These are phyloP conservation scores for Vanessa atalanta DNA, from an alignment of 1,140 invertebrate genomes.

Conservation along the genomic window DNA sequence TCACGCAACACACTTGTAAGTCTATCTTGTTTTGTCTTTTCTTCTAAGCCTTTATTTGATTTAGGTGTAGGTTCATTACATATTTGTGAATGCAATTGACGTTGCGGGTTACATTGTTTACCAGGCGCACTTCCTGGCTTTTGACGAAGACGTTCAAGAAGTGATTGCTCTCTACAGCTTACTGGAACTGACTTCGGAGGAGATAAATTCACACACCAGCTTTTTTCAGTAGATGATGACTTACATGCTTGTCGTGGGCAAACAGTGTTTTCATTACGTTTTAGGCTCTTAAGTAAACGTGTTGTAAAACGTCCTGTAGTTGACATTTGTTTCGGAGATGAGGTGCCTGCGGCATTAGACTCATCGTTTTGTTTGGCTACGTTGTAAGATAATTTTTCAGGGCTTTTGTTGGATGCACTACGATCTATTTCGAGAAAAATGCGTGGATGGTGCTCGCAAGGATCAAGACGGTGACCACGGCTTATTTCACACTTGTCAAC, in stretches of 20 bases:
- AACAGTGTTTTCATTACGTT: conserved; percentile 4
- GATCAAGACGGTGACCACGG: conserved; percentile 36
- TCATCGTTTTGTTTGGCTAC: not conserved
- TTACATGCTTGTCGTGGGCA: conserved; percentile 14
- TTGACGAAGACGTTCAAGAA: conserved; percentile 15
- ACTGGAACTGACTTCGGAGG: not conserved
- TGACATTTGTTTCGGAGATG: not conserved
- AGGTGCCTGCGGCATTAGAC: not conserved
- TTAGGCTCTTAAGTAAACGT: conserved; percentile 29
- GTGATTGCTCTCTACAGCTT: conserved; percentile 5
- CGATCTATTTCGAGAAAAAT: conserved; percentile 48
- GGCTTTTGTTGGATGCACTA: not conserved
- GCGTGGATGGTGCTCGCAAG: conserved; percentile 49
- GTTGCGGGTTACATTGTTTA: not conserved
- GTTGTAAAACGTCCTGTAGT: conserved; percentile 21
- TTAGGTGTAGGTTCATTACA: not conserved
- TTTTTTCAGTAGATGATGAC: conserved; percentile 6
- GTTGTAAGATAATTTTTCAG: not conserved
- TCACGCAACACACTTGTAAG: conserved; percentile 32
- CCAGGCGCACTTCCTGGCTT: not conserved
- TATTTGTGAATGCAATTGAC: not conserved
- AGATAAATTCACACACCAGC: conserved; percentile 5
- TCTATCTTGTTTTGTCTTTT: conserved; percentile 14
- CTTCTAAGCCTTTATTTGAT: not conserved
- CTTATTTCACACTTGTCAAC: conserved; percentile 38